These are phyloP conservation scores for Laothoe populi DNA, from an alignment of 2,888 invertebrate genomes.

Conservation along the genomic window DNA sequence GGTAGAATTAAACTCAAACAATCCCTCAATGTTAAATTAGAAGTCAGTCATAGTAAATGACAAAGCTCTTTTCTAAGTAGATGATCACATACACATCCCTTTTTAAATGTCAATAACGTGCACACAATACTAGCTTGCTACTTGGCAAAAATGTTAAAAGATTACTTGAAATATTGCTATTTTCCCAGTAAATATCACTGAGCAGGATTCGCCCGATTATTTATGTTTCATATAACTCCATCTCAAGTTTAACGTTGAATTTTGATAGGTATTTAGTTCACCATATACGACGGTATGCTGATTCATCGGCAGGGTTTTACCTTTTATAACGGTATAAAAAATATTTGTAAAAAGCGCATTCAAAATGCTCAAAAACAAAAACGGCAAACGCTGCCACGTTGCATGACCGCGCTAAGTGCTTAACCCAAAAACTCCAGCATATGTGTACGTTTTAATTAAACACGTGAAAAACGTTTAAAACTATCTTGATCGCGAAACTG, in stretches of 20 bases:
- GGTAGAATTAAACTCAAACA: too few species aligned
- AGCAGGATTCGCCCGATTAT: background rate
- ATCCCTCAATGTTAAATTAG: too few species aligned
- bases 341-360: slow-evolving; percentile 35
- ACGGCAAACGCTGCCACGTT: slow-evolving; percentile 28
- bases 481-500: background rate
- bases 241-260: slow-evolving; percentile 15
- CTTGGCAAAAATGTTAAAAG: background rate
- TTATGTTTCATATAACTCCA: background rate
- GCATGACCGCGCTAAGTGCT: slow-evolving; percentile 33
- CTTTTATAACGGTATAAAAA: slow-evolving; percentile 47
- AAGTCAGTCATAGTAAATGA: too few species aligned
- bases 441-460: background rate
- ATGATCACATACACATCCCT: background rate
- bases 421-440: slow-evolving; percentile 12
- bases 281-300: slow-evolving; percentile 28
- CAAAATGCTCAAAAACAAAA: slow-evolving; percentile 28
- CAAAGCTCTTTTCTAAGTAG: too few species aligned
- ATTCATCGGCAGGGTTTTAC: slow-evolving; percentile 43
- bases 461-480: slow-evolving; percentile 1
- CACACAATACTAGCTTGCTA: background rate
- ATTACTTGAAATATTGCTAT: background rate
- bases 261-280: slow-evolving; percentile 20
- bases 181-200: background rate
- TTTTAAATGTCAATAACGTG: background rate